Percentiles rank a stretch among this genome's conserved stretches.
These are phyloP conservation scores for Guaruba guarouba DNA, from an alignment of 2,113 vertebrate genomes.

Conservation along the genomic window DNA sequence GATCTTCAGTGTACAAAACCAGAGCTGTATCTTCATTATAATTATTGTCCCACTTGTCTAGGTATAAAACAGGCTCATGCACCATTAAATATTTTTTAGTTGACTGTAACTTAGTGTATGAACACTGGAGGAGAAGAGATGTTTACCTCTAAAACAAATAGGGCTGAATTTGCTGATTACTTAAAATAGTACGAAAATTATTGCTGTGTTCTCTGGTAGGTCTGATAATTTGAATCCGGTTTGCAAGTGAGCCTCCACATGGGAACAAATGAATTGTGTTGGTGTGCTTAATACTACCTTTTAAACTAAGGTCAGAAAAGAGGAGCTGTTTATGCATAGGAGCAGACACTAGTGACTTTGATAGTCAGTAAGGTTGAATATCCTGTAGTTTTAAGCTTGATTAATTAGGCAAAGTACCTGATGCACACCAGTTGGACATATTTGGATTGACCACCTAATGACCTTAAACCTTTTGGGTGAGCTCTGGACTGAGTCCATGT, in stretches of 20 bases:
- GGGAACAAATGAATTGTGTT: background rate
- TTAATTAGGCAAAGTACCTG: background rate
- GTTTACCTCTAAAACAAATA: background rate
- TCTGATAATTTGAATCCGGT: background rate
- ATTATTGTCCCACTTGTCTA: background rate
- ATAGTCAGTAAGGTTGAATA: background rate
- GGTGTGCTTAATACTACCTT: background rate
- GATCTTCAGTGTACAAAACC: background rate
- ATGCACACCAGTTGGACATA: background rate
- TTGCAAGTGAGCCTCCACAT: background rate
- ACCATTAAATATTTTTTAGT: background rate
- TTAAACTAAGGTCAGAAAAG: background rate
- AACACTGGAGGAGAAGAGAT: background rate
- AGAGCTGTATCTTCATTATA: background rate
- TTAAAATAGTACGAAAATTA: background rate
- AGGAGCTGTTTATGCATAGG: background rate
- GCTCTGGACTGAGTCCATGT: background rate
- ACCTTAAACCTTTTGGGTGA: background rate
- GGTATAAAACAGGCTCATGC: fast-evolving
- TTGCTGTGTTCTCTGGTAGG: background rate
- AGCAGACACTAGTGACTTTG: background rate
- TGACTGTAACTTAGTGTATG: background rate
- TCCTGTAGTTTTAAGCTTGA: background rate
- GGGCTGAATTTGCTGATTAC: background rate
- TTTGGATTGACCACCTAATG: background rate